Evolutionary conservation across 2,888 invertebrate genomes (phyloP), one percentile per base, ranked within the genome.

Genomic region (Hoplodrina blanda): DNA sequence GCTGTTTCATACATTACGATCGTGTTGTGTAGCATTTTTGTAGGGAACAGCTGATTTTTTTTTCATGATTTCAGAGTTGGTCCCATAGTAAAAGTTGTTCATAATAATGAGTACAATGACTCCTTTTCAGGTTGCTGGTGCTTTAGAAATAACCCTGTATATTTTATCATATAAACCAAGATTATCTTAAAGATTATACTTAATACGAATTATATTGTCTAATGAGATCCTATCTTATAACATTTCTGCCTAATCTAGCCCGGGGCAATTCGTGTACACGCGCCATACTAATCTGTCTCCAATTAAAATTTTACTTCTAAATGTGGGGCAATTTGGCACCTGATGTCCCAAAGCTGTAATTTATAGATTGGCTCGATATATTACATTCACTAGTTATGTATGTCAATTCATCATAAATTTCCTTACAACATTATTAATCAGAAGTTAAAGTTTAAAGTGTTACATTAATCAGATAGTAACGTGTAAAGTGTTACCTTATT

Each of bases 361-460:
- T 81, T 78, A 71, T 75, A 73, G 71, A 71, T 71, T 71, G 78
- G 52, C 62, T 56, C 20, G 55, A 59, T 73, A 64, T 76, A 73
- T 77, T 69, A 83, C 82, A 84, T 84, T 75, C 78, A 64, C 81
- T 60, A 69, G 53, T 63, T 54, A 70, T 73, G 72, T 63, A 57
- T 73, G 66, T 74, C 68, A 78, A 81, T 82, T 78, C 50, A 84
- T 84, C 84, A 82, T 82, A n/a, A n/a, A 71, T 83, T 76, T 74
- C 73, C 78, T 82, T 82, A 84, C 82, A 78, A 82, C 84, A 82
- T 78, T 30, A 78, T 75, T 81, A 77, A 78, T 78, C 62, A 77
- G 72, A 25, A 10, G 41, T 46, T 56, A 75, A 56, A 50, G 67
- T 50, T 75, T 70, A 55, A 73, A 63, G 66, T 70, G 66, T 71